Evolutionary conservation across 2,888 invertebrate genomes (phyloP), one percentile per base, ranked within the genome.

Genomic region (Cantharis lateralis): DNA sequence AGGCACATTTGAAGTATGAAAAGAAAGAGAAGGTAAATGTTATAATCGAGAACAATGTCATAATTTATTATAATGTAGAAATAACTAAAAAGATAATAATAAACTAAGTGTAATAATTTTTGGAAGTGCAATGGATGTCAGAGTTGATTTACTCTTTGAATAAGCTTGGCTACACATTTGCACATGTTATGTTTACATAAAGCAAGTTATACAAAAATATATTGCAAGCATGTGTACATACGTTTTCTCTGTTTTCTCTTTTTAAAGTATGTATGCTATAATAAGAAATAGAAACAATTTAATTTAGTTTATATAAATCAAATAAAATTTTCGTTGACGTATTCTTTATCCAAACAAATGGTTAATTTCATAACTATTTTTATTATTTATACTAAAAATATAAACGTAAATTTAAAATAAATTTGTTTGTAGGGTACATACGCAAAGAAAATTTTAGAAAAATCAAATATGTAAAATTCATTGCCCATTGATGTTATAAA

Each of bases 221-320:
- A 18, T 62, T 15, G 13, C 24, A 66, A 66, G 64, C 64, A 24
- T 24, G 24, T 66, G 70, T 88, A 88, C 88, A 85, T 88, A 88
- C 88, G 85, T 86, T 87, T 88, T 85, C 87, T 86, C 80, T 85
- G 84, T 84, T 88, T 88, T 87, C 88, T 84, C 86, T 87, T 88
- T 88, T 87, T 88, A 86, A 88, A 88, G 86, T 88, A 88, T 83
- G 88, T 85, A 85, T 86, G 88, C 88, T 88, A 86, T 78, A 83
- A 80, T 32, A 62, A 77, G 70, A 77, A 77, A 77, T 11, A 24
- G 61, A 73, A 15, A 73, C 10, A 15, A 24, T 71, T 71, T 62
- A 68, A 26, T 68, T n/a, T 24, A 26, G 11, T 66, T 66, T 5
- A 48, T n/a, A 48, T 66, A 10, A 64, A 20, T 66, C 3, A 66